Evolutionary conservation across 2,888 invertebrate species (phyloP).

Genomic region (Trisateles emortualis): DNA sequence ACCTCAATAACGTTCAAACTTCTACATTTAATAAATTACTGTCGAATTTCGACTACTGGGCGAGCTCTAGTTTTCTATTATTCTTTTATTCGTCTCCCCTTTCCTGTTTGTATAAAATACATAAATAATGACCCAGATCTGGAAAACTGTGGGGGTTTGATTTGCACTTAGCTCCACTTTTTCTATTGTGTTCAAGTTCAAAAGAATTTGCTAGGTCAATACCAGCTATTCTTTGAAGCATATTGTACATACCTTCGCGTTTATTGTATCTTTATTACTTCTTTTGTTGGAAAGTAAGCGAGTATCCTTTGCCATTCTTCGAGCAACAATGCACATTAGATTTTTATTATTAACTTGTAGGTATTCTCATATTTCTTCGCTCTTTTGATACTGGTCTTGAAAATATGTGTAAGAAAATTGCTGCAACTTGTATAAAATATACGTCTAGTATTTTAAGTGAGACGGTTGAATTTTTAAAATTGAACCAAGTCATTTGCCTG

Average conservation of each 20-base stretch:
- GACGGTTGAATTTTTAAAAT: too few species aligned
- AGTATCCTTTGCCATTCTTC: conserved; percentile 11
- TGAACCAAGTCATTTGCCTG: too few species aligned
- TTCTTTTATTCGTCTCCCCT: too few species aligned
- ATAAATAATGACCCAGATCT: background rate
- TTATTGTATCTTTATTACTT: conserved; percentile 18
- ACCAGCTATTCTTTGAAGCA: conserved; percentile 8
- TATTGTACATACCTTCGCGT: conserved; percentile 10
- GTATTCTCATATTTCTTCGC: conserved; percentile 4
- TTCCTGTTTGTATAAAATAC: background rate
- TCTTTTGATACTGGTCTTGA: background rate
- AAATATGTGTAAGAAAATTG: too few species aligned
- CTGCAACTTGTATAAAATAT: too few species aligned
- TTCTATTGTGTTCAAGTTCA: conserved; percentile 6
- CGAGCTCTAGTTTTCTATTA: too few species aligned
- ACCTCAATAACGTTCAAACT: too few species aligned
- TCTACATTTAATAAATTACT: too few species aligned
- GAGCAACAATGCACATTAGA: conserved; percentile 7
- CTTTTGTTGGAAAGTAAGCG: conserved; percentile 10
- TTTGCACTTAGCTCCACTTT: conserved; percentile 9
- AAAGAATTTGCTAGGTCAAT: conserved; percentile 14
- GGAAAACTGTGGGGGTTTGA: background rate
- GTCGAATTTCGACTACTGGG: too few species aligned
- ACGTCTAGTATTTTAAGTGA: too few species aligned
- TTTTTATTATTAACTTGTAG: conserved; percentile 12